Evolutionary conservation across 2,797 vertebrate species (phyloP).

Genomic region (Gobio occitaniae): DNA sequence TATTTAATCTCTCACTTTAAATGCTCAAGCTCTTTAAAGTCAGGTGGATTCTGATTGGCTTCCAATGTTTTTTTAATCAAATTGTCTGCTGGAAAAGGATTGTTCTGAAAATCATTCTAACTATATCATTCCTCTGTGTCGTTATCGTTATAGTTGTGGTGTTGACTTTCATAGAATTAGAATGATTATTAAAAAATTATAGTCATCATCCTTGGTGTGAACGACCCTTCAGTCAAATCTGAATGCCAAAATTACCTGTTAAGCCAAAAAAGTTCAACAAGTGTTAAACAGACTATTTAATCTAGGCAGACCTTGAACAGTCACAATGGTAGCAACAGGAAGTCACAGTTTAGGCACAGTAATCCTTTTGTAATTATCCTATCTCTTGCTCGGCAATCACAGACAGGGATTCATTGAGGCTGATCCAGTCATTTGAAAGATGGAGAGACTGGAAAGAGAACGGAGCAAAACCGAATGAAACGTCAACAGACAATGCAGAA

Average conservation of each 20-base stretch:
- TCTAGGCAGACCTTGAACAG: not conserved
- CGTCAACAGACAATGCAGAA: not conserved
- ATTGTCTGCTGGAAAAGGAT: not conserved
- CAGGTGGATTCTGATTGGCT: not conserved
- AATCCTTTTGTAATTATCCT: not conserved
- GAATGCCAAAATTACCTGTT: not conserved
- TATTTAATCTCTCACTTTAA: not conserved
- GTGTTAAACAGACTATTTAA: not conserved
- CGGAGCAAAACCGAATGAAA: not conserved
- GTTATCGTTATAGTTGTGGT: too few relatives aligned
- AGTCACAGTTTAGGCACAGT: not conserved
- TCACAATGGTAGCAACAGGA: not conserved
- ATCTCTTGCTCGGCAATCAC: not conserved
- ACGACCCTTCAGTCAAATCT: not conserved
- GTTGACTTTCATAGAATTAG: not conserved
- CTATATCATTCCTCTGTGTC: not conserved
- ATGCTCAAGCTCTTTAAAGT: not conserved
- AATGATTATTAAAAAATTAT: not conserved
- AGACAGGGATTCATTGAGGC: not conserved
- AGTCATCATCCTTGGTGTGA: not conserved
- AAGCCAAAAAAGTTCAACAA: not conserved
- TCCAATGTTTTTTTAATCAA: not conserved
- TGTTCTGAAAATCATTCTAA: too few relatives aligned
- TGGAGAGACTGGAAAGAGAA: not conserved
- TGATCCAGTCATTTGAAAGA: conserved; percentile 10